phyloP scores from a whole-genome alignment of 2,888 invertebrate species.

The Protodeltote pygarga region DNA sequence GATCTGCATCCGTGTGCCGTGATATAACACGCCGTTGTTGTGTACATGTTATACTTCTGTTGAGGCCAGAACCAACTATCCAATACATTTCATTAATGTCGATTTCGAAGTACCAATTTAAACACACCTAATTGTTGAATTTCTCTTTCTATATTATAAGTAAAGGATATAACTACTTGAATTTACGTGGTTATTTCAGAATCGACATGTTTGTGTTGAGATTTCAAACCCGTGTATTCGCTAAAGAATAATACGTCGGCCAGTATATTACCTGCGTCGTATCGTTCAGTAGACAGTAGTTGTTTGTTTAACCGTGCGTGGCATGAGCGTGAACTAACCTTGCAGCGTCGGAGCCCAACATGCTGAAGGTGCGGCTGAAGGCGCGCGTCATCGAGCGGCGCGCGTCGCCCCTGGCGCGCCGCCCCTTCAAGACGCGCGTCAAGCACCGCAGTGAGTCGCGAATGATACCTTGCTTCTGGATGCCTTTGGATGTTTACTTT shows the following conservation, averaged over 20 bases:
- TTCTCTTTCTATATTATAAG: too few relatives aligned
- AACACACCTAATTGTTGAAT: neutral
- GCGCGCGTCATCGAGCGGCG: conserved; percentile 98
- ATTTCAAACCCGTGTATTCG: too few relatives aligned
- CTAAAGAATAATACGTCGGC: too few relatives aligned
- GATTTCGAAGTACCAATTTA: neutral
- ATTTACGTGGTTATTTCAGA: too few relatives aligned
- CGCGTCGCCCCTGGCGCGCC: conserved; percentile 95
- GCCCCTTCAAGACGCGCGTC: conserved; percentile 91
- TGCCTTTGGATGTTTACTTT: conserved; percentile 19
- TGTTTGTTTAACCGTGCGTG: conserved; percentile 22
- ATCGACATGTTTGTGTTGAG: too few relatives aligned
- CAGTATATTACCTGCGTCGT: too few relatives aligned
- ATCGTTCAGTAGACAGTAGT: neutral
- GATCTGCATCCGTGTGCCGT: conserved; percentile 38
- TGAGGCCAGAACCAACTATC: too few relatives aligned
- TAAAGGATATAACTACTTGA: too few relatives aligned
- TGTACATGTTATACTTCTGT: too few relatives aligned
- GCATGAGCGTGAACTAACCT: conserved; percentile 77
- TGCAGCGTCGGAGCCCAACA: conserved; percentile 98
- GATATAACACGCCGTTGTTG: too few relatives aligned
- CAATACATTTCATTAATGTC: neutral
- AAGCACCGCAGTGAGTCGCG: conserved; percentile 86
- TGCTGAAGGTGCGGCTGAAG: conserved; percentile 96
- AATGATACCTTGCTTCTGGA: neutral